Percentiles rank a stretch among this genome's conserved stretches.
Conservation (phyloP, 2,113 vertebrate species). For the Danionella cerebrum region DNA sequence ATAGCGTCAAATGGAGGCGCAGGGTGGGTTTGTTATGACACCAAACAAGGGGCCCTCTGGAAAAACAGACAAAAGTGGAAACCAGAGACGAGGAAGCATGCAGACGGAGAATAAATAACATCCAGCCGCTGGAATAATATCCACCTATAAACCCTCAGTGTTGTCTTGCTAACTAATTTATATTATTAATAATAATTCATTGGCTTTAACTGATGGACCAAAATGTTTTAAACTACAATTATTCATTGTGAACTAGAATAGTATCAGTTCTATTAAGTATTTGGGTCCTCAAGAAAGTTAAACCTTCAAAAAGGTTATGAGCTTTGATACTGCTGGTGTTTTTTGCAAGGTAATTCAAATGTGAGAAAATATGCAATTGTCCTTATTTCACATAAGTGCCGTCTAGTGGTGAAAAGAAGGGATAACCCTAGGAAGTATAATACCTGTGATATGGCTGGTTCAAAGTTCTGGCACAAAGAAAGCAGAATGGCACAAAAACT, state of each 20-base stretch:
- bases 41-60: conserved; percentile 60
- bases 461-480: too few relatives aligned
- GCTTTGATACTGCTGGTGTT: too few relatives aligned
- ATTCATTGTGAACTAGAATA: not conserved
- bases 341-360: too few relatives aligned
- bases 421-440: too few relatives aligned
- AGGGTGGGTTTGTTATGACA: conserved; percentile 61
- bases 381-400: too few relatives aligned
- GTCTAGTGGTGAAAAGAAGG: too few relatives aligned
- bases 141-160: conserved; percentile 6
- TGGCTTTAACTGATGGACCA: not conserved
- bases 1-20: conserved; percentile 40
- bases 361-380: too few relatives aligned
- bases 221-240: not conserved
- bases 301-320: too few relatives aligned
- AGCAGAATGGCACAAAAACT: too few relatives aligned
- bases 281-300: too few relatives aligned
- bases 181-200: conserved; percentile 50
- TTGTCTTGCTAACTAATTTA: conserved; percentile 38
- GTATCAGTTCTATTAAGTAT: not conserved
- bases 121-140: conserved; percentile 50
- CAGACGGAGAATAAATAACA: conserved; percentile 67
- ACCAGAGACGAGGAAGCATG: conserved; percentile 63
- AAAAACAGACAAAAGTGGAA: conserved; percentile 65
- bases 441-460: too few relatives aligned